These are phyloP conservation scores for Suncus etruscus DNA, from an alignment of 2,113 vertebrate genomes.

Conservation along the genomic window DNA sequence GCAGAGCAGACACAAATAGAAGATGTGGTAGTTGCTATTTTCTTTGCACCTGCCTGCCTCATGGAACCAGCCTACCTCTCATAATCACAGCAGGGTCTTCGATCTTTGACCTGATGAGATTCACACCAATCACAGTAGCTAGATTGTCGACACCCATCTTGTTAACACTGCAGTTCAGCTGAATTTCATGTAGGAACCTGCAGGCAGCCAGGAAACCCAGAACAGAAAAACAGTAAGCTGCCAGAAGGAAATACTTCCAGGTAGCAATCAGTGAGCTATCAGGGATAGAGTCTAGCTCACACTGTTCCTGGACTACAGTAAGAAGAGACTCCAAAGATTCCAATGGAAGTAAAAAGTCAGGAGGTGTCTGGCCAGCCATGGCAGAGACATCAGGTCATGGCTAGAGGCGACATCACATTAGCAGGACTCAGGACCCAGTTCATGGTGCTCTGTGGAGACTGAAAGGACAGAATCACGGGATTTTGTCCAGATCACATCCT, in stretches of 20 bases:
- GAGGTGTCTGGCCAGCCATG: neutral
- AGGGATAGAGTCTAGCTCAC: neutral
- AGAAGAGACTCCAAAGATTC: neutral
- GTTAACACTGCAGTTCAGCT: constrained; percentile 92
- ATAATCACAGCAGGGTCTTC: constrained; percentile 96
- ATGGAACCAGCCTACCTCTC: constrained; percentile 89
- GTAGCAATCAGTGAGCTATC: neutral
- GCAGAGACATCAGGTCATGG: neutral
- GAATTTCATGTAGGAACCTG: constrained; percentile 97
- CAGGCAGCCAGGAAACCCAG: constrained; percentile 39
- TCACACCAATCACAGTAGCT: constrained; percentile 98
- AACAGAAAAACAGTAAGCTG: neutral
- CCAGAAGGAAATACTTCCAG: constrained; percentile 13
- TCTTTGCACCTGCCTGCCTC: neutral
- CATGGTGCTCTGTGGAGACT: neutral
- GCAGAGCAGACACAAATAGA: neutral
- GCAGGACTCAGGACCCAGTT: neutral
- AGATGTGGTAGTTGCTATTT: neutral
- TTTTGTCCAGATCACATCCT: too few relatives aligned
- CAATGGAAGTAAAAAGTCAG: neutral
- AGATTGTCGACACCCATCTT: constrained; percentile 99
- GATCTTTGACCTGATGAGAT: constrained; percentile 94
- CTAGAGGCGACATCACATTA: neutral
- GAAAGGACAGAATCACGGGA: neutral
- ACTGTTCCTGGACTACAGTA: neutral